Percentiles rank a stretch among this genome's conserved stretches.
phyloP scores from a whole-genome alignment of 2,888 invertebrate genomes.

The Dilophus febrilis region DNA sequence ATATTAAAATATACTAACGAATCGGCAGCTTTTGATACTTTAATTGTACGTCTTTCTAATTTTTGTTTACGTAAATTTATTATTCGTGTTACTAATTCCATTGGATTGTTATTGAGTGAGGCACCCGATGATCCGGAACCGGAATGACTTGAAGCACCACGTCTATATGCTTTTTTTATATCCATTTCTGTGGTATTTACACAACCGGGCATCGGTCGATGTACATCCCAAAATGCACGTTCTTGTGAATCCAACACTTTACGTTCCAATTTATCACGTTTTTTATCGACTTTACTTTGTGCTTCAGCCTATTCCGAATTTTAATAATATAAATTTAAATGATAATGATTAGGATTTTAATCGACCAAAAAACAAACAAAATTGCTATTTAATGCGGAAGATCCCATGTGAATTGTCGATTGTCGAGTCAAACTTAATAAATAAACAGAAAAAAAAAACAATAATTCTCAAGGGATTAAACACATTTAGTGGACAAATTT shows the following conservation, averaged over 20 bases:
- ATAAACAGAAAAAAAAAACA: too few relatives aligned
- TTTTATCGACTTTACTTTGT: slow-evolving; percentile 82
- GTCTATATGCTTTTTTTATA: slow-evolving; percentile 81
- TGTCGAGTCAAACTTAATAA: too few relatives aligned
- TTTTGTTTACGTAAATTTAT: slow-evolving; percentile 57
- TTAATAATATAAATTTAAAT: background rate
- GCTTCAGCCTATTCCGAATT: slow-evolving; percentile 34
- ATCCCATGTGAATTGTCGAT: too few relatives aligned
- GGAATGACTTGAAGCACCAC: slow-evolving; percentile 30
- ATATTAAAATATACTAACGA: slow-evolving; percentile 48
- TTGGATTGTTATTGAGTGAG: slow-evolving; percentile 28
- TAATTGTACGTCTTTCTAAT: slow-evolving; percentile 72
- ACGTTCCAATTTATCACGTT: slow-evolving; percentile 90
- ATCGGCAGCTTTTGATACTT: slow-evolving; percentile 87
- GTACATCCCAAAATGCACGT: slow-evolving; percentile 99
- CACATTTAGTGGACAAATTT: too few relatives aligned
- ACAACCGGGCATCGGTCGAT: slow-evolving; percentile 96
- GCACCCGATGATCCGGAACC: slow-evolving; percentile 30
- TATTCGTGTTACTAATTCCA: slow-evolving; percentile 38
- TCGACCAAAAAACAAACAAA: too few relatives aligned
- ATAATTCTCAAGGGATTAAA: too few relatives aligned
- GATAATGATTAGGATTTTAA: background rate
- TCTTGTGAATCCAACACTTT: slow-evolving; percentile 98
- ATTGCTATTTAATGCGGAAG: too few relatives aligned
- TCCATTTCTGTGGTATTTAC: slow-evolving; percentile 98